Conservation (phyloP, 2,888 invertebrate genomes). For the Eumerus sabulonum region DNA sequence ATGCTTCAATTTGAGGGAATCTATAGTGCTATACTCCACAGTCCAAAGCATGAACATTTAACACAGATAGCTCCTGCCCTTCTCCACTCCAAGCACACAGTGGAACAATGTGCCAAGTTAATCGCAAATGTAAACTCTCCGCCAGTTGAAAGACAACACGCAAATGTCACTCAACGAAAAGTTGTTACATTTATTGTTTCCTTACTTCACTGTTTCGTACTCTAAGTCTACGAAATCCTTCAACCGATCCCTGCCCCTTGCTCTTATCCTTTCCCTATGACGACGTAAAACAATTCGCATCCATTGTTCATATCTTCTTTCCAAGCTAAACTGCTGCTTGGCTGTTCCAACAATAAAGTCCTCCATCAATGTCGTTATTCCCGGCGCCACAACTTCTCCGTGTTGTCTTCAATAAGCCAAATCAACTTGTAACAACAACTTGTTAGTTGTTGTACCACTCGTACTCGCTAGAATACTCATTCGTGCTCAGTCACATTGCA, state of each 20-base stretch:
- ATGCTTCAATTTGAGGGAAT: too few species aligned
- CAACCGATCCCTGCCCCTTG: neutral
- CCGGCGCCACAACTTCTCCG: constrained; percentile 31
- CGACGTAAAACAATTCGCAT: constrained; percentile 44
- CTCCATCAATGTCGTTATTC: constrained; percentile 57
- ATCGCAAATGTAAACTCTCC: constrained; percentile 34
- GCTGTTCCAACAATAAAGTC: constrained; percentile 35
- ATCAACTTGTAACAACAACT: constrained; percentile 57
- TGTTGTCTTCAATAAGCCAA: constrained; percentile 64
- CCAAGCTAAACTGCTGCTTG: constrained; percentile 24
- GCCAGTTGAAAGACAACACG: constrained; percentile 1
- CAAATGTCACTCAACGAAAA: constrained; percentile 9
- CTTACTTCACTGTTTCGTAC: neutral
- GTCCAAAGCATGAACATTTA: too few species aligned
- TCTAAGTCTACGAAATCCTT: neutral
- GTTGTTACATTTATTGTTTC: constrained; percentile 40
- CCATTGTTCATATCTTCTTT: too few species aligned
- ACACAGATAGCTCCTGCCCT: too few species aligned
- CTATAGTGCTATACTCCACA: too few species aligned
- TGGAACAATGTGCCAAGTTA: constrained; percentile 32
- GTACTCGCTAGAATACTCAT: neutral
- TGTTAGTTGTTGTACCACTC: constrained; percentile 27
- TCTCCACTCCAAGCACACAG: neutral
- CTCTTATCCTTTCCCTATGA: neutral
- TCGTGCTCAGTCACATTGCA: neutral